Evolutionary conservation across 2,797 vertebrate species (phyloP), one percentile per base, ranked within the genome.

Genomic region (Varecia variegata): DNA sequence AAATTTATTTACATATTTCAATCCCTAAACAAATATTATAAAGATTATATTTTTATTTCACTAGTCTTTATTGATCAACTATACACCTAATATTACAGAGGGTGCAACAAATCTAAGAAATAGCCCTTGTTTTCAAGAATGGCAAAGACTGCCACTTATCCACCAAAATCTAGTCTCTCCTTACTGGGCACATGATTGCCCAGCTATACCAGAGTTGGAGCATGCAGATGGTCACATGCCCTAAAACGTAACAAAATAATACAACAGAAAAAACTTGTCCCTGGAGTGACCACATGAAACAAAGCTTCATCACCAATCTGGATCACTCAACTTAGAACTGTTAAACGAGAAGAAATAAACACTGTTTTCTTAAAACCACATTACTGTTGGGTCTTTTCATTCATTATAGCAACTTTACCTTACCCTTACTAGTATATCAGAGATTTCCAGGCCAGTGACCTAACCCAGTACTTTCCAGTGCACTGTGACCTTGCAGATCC

Each of bases 191-290:
- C n/a, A 56, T 17, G 56, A 92, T 1, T n/a, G 12, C 40, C 38
- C 76, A 95, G 30, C 50, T 94, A 35, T 0, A 70, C 38, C 43
- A 79, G 62, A 65, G 6, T 65, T 65, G 13, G 35, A 50, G n/a
- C 25, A 67, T 20, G 20, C 3, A 86, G 40, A 73, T 81, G 67
- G 60, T 38, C 70, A 65, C 17, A 85, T 35, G 43, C 17, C 76
- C 77, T 90, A 96, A 96, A 92, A 88, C 56, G 88, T 27, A 10
- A 87, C 45, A 85, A 96, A 96, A 90, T 56, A 89, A 83, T 30
- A 92, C 47, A 92, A 79, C 1, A 45, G n/a, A 67, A 86, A 90
- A 85, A 70, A 5, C 12, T 1, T 47, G 43, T 76, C 62, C 71
- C 76, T 87, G 35, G 45, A 92, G 27, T 85, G 85, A 71, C 38